Conservation (phyloP, 2,797 vertebrate species). For the Coregonus suidteri region DNA sequence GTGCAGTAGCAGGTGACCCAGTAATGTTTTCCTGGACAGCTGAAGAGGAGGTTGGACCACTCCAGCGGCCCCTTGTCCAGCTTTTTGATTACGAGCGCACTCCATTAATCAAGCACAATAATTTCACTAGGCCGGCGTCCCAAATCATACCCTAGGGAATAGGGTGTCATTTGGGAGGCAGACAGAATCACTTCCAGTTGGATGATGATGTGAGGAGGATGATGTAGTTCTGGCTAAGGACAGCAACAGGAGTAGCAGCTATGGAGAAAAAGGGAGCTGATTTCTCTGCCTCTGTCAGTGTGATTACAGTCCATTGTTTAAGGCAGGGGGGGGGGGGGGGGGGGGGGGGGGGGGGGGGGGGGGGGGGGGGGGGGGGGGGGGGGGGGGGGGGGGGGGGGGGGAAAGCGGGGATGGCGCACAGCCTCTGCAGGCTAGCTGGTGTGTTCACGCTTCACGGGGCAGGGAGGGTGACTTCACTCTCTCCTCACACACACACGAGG, state of each 20-base stretch:
- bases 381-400: too few species aligned
- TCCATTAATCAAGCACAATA: conserved; percentile 34
- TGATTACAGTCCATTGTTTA: too few species aligned
- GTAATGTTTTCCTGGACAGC: conserved; percentile 36
- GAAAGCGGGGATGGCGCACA: too few species aligned
- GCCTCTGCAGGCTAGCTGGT: conserved; percentile 17
- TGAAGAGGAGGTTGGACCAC: conserved; percentile 10
- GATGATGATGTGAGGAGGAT: conserved; percentile 1
- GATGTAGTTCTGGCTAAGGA: not conserved
- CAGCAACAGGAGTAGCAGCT: conserved; percentile 28
- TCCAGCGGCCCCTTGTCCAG: not conserved
- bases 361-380: too few species aligned
- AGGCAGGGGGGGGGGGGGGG: too few species aligned
- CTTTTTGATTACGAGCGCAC: conserved; percentile 18
- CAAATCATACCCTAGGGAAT: too few species aligned
- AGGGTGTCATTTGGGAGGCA: not conserved
- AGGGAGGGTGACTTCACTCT: conserved; percentile 18
- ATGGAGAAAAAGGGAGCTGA: not conserved
- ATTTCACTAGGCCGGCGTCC: not conserved
- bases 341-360: too few species aligned
- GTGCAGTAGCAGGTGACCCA: conserved; percentile 33
- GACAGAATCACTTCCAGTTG: not conserved
- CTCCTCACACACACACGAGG: not conserved
- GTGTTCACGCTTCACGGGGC: conserved; percentile 58
- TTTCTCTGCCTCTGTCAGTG: too few species aligned